Evolutionary conservation across 1,140 invertebrate species (phyloP).

Genomic region (Diabrotica virgifera): DNA sequence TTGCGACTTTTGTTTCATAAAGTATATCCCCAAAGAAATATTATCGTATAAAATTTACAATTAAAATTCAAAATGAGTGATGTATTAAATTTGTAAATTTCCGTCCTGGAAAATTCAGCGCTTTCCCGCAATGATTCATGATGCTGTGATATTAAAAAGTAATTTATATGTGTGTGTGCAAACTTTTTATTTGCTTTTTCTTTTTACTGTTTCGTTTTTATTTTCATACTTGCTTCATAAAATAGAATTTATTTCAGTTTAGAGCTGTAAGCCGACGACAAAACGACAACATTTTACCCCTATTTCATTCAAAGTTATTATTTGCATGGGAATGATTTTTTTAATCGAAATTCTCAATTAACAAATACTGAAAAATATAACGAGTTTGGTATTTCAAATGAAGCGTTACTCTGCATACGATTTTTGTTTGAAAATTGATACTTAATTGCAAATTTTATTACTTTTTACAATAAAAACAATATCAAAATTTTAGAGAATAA

Average conservation of each 20-base stretch:
- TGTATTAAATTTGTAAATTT: constrained; percentile 25
- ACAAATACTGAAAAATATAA: background rate
- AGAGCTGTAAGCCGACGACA: constrained; percentile 35
- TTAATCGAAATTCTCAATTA: constrained; percentile 26
- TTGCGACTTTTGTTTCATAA: background rate
- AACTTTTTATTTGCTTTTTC: constrained; percentile 40
- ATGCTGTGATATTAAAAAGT: constrained; percentile 47
- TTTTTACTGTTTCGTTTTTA: constrained; percentile 36
- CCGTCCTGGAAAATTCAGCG: constrained; percentile 33
- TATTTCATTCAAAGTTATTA: constrained; percentile 32
- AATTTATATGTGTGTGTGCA: constrained; percentile 45
- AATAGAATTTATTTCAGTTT: constrained; percentile 40
- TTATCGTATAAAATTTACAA: constrained; percentile 18
- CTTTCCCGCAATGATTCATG: constrained; percentile 44
- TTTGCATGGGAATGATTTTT: constrained; percentile 39
- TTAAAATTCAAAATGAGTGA: constrained; percentile 21
- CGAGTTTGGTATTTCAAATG: background rate
- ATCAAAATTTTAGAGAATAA: too few species aligned
- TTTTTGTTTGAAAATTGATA: too few species aligned
- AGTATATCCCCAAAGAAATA: constrained; percentile 10
- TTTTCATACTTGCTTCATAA: constrained; percentile 42
- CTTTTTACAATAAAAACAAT: too few species aligned
- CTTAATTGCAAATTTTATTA: too few species aligned
- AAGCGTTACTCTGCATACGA: too few species aligned
- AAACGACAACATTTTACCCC: constrained; percentile 37